Conservation (phyloP, 1,140 invertebrate species). For the Ceratosolen solmsi region DNA sequence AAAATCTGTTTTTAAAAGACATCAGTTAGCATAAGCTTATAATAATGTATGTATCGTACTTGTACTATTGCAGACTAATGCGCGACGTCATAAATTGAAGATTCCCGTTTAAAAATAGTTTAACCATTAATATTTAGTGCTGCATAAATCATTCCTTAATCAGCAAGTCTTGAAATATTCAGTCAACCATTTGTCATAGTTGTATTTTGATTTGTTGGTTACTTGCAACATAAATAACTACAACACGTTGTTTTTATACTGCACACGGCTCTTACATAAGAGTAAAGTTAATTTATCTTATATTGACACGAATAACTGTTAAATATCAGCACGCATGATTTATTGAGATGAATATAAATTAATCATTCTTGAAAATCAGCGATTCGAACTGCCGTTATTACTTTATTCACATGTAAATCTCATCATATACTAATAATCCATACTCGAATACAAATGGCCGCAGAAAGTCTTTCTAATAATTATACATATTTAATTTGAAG, state of each 20-base stretch:
- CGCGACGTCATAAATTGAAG: background rate
- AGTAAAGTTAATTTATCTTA: constrained; percentile 25
- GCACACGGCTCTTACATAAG: constrained; percentile 21
- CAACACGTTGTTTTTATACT: background rate
- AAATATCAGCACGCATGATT: background rate
- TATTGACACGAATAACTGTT: constrained; percentile 27
- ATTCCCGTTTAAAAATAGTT: constrained; percentile 15
- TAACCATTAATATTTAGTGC: background rate
- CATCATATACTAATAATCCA: too few species aligned
- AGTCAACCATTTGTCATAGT: constrained; percentile 12
- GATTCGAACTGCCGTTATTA: background rate
- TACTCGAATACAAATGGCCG: too few species aligned
- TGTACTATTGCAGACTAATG: background rate
- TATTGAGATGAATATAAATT: background rate
- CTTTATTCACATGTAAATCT: too few species aligned
- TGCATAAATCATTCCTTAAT: constrained; percentile 10
- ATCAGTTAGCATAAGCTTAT: background rate
- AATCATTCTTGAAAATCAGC: constrained; percentile 7
- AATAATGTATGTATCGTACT: background rate
- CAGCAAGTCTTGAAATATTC: constrained; percentile 22
- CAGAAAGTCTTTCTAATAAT: too few species aligned
- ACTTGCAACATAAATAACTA: background rate
- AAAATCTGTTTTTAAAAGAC: background rate
- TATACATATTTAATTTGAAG: too few species aligned
- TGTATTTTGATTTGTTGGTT: constrained; percentile 18